A percentile compares a stretch with the other conserved stretches of the same genome.
Conservation (phyloP, 2,113 vertebrate genomes). For the Gopherus evgoodei region DNA sequence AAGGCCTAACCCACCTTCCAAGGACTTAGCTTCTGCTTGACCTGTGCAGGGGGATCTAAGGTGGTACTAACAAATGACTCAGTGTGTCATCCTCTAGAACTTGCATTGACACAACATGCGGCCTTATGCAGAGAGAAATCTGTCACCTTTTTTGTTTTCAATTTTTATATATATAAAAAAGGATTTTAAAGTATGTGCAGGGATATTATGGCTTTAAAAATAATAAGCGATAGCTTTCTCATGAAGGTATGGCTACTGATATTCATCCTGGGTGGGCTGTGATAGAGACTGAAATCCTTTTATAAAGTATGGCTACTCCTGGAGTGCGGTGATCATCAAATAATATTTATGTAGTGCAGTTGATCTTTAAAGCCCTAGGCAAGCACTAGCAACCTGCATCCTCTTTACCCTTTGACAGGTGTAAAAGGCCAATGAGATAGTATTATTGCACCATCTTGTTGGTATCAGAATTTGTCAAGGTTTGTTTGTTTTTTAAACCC, state of each 20-base stretch:
- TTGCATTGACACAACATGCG: too few relatives aligned
- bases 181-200: not conserved
- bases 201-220: not conserved
- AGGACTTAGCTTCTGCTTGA: not conserved
- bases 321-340: not conserved
- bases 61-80: too few relatives aligned
- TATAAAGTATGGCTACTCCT: not conserved
- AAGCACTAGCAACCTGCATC: not conserved
- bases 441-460: not conserved
- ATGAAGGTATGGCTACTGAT: not conserved
- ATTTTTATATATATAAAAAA: too few relatives aligned
- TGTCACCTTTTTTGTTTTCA: too few relatives aligned
- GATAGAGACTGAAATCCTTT: not conserved
- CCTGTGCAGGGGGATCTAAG: too few relatives aligned
- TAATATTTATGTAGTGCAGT: not conserved
- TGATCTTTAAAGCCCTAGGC: not conserved
- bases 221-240: not conserved
- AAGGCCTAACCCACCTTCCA: not conserved
- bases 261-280: not conserved
- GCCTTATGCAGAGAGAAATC: too few relatives aligned
- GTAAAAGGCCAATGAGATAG: not conserved
- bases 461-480: not conserved
- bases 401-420: not conserved
- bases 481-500: not conserved
- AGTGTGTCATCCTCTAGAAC: too few relatives aligned